Evolutionary conservation across 1,140 invertebrate species (phyloP).

Genomic region (Apis laboriosa): DNA sequence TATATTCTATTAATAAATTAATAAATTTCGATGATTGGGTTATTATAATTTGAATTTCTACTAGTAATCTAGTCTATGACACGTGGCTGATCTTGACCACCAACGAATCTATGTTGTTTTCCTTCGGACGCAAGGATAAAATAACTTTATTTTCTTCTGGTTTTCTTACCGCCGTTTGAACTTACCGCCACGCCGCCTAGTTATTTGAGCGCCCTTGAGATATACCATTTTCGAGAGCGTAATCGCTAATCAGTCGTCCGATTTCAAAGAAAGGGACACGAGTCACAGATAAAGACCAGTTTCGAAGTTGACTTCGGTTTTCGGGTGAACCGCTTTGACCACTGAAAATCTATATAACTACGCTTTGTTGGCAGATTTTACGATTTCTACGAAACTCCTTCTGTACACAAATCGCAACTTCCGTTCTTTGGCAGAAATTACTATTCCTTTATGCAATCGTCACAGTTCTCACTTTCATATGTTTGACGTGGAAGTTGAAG

Average conservation of each 20-base stretch:
- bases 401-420: constrained; percentile 23
- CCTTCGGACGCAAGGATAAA: constrained; percentile 49
- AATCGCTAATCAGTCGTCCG: constrained; percentile 60
- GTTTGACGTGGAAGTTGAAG: no score
- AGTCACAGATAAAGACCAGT: constrained; percentile 43
- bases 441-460: neutral
- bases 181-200: constrained; percentile 58
- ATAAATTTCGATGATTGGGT: no score
- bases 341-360: constrained; percentile 34
- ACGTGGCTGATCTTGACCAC: constrained; percentile 14
- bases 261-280: constrained; percentile 52
- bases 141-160: constrained; percentile 58
- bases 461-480: neutral
- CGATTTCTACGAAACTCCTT: constrained; percentile 48
- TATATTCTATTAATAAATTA: no score
- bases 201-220: constrained; percentile 58
- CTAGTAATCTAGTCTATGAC: neutral
- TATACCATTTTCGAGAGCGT: constrained; percentile 51
- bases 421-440: neutral
- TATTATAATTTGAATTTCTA: no score
- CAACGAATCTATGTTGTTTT: constrained; percentile 14
- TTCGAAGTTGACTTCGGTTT: constrained; percentile 14
- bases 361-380: constrained; percentile 49
- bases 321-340: constrained; percentile 14
- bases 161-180: constrained; percentile 49